Evolutionary conservation across 2,888 invertebrate genomes (phyloP).

Genomic region (Apodemia duryi): DNA sequence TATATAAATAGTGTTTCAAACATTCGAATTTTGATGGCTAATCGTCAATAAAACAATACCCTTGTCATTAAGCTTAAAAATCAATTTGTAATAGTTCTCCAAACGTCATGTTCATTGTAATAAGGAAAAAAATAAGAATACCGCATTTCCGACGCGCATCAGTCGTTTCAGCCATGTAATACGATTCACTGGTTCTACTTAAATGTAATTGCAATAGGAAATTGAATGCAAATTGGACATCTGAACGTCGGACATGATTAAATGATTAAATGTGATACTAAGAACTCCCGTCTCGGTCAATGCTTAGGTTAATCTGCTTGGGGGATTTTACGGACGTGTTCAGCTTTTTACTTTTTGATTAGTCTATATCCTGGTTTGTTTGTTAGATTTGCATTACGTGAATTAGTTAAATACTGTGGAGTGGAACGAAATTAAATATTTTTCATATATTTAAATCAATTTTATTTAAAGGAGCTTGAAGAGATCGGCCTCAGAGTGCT

Average conservation of each 20-base stretch:
- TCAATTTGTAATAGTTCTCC: not conserved
- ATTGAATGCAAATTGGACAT: slow-evolving; percentile 20
- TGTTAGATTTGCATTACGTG: no score
- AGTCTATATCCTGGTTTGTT: no score
- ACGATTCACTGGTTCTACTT: slow-evolving; percentile 14
- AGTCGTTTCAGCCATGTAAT: not conserved
- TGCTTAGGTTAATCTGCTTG: not conserved
- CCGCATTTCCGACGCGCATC: slow-evolving; percentile 6
- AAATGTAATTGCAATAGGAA: slow-evolving; percentile 20
- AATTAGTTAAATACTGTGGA: no score
- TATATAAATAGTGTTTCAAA: not conserved
- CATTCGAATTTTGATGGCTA: not conserved
- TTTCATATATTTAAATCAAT: no score
- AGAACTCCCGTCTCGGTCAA: not conserved
- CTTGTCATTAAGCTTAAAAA: not conserved
- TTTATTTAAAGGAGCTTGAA: no score
- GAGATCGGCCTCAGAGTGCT: no score
- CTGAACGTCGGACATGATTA: slow-evolving; percentile 12
- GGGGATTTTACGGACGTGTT: no score
- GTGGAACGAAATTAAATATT: no score
- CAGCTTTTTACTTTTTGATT: no score
- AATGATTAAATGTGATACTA: slow-evolving; percentile 8
- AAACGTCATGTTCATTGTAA: not conserved
- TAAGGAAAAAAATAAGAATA: not conserved
- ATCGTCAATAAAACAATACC: not conserved